These are phyloP conservation scores for Dryomyza anilis DNA, from an alignment of 2,888 invertebrate genomes.

Conservation along the genomic window DNA sequence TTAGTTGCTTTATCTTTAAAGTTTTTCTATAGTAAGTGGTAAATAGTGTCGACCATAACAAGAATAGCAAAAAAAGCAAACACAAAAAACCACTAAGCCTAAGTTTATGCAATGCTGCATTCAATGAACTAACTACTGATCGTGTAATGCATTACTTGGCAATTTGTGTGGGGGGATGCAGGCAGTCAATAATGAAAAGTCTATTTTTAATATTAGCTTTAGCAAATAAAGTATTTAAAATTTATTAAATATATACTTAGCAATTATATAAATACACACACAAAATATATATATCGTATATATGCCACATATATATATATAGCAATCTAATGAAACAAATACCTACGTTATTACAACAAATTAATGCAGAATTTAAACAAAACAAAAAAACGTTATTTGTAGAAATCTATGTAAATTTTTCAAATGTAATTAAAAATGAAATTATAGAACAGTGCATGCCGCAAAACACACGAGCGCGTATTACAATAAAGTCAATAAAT, in stretches of 20 bases:
- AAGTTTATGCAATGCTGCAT: too few relatives aligned
- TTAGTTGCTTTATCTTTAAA: too few relatives aligned
- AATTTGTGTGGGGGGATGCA: background rate
- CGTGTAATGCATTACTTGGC: too few relatives aligned
- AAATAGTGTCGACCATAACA: too few relatives aligned
- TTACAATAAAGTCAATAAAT: too few relatives aligned
- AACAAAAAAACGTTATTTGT: background rate
- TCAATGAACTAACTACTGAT: too few relatives aligned
- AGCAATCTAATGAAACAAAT: background rate
- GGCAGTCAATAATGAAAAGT: background rate
- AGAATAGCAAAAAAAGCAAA: too few relatives aligned
- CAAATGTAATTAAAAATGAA: background rate
- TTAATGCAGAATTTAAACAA: conserved; percentile 5
- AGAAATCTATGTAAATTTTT: conserved; percentile 6
- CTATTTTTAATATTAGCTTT: conserved; percentile 28
- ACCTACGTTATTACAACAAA: background rate
- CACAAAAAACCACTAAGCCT: too few relatives aligned
- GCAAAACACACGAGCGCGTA: too few relatives aligned
- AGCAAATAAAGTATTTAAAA: conserved; percentile 6
- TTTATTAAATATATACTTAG: conserved; percentile 14
- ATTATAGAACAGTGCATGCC: background rate
- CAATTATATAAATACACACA: background rate
- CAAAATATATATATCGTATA: too few relatives aligned
- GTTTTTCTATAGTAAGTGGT: too few relatives aligned
- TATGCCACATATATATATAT: background rate